Conservation (phyloP, 2,113 vertebrate species). For the Scatophagus argus region DNA sequence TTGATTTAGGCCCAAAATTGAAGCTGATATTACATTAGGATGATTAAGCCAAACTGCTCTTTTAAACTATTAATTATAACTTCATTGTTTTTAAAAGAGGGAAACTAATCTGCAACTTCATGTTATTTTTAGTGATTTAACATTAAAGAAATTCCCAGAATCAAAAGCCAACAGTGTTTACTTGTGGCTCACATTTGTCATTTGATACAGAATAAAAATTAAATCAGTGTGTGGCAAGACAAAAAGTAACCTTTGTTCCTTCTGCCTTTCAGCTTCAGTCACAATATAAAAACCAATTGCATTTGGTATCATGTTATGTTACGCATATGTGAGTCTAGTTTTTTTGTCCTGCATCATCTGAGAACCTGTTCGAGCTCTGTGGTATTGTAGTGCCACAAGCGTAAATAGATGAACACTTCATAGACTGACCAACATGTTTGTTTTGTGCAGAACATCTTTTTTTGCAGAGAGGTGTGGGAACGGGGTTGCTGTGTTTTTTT, state of each 20-base stretch:
- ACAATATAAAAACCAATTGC: background rate
- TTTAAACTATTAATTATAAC: background rate
- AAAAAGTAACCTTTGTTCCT: conserved; percentile 11
- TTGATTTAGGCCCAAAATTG: background rate
- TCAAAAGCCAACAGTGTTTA: conserved; percentile 2
- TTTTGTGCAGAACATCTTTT: conserved; percentile 71
- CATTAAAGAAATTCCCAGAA: background rate
- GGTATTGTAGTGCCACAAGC: conserved; percentile 47
- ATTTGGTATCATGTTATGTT: conserved; percentile 30
- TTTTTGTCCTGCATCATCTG: conserved; percentile 49
- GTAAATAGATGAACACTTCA: conserved; percentile 57
- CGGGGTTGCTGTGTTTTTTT: conserved; percentile 58
- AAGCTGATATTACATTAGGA: background rate
- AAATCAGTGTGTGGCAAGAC: background rate
- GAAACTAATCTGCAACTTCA: background rate
- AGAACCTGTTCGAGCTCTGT: conserved; percentile 45
- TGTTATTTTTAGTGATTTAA: conserved; percentile 4
- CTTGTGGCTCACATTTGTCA: conserved; percentile 25
- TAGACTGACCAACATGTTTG: conserved; percentile 46
- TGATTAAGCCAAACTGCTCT: background rate
- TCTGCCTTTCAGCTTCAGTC: conserved; percentile 7
- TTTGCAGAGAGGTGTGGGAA: conserved; percentile 55
- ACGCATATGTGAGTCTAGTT: conserved; percentile 14
- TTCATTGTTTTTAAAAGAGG: conserved; percentile 7
- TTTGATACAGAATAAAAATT: conserved; percentile 25